Conservation (phyloP, 2,113 vertebrate species). For the Cephalopterus ornatus region DNA sequence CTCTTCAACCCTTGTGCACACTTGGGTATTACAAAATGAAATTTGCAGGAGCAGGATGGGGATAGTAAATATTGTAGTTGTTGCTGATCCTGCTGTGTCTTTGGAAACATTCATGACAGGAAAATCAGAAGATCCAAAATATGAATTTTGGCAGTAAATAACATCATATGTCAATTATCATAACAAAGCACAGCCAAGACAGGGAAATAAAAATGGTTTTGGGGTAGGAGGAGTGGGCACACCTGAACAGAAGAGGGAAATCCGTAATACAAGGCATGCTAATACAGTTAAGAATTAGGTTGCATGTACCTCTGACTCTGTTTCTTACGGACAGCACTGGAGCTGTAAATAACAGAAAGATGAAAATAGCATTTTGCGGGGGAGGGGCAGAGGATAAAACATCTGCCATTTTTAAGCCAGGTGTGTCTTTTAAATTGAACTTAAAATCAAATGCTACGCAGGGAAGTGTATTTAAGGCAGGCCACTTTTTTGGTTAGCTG, state of each 20-base stretch:
- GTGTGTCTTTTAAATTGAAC: background rate
- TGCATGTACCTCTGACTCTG: background rate
- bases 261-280: background rate
- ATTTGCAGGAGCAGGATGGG: background rate
- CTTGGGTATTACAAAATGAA: background rate
- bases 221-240: background rate
- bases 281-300: background rate
- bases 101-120: background rate
- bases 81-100: background rate
- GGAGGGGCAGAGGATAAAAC: background rate
- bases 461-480: background rate
- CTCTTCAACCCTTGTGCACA: background rate
- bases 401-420: background rate
- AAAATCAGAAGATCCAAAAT: background rate
- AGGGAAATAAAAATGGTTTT: background rate
- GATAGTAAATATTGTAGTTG: background rate
- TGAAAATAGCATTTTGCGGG: background rate
- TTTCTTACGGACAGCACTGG: background rate
- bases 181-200: background rate
- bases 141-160: background rate
- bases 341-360: background rate
- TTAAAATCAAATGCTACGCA: background rate
- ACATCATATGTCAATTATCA: background rate
- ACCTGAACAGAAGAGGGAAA: background rate
- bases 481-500: accelerated